Evolutionary conservation across 2,113 vertebrate species (phyloP).

Genomic region (Muntiacus reevesi): DNA sequence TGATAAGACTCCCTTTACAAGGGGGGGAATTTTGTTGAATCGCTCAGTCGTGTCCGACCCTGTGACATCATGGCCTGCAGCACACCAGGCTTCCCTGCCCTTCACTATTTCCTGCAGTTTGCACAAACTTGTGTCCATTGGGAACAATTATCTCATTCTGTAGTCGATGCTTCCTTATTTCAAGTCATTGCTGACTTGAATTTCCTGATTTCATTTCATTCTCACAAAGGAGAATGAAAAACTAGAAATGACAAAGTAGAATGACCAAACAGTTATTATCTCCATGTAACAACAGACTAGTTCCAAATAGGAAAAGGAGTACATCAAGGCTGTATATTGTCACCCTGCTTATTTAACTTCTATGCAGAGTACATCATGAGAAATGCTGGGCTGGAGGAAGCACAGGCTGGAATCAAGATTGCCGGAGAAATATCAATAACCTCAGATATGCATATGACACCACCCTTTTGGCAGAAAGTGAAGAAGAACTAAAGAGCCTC

Average conservation of each 20-base stretch:
- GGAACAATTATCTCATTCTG: background rate
- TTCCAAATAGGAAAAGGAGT: background rate
- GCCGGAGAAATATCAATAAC: too few relatives aligned
- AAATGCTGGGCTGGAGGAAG: background rate
- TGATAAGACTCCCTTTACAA: background rate
- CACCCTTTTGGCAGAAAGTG: too few relatives aligned
- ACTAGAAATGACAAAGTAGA: background rate
- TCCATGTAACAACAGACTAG: background rate
- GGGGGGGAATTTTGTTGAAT: background rate
- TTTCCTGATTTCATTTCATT: background rate
- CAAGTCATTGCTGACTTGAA: background rate
- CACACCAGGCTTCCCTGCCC: background rate
- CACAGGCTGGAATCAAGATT: background rate
- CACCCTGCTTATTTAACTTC: background rate
- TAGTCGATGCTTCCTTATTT: background rate
- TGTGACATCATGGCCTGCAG: background rate
- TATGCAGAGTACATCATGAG: background rate
- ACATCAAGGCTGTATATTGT: rapidly evolving
- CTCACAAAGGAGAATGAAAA: background rate
- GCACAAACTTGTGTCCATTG: background rate
- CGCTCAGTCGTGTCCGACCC: background rate
- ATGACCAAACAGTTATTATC: background rate
- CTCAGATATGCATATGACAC: too few relatives aligned
- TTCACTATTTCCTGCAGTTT: background rate
- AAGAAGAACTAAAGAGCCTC: background rate